Evolutionary conservation across 2,113 vertebrate species (phyloP), one percentile per base, ranked within the genome.

Genomic region (Acrocephalus kingi): DNA sequence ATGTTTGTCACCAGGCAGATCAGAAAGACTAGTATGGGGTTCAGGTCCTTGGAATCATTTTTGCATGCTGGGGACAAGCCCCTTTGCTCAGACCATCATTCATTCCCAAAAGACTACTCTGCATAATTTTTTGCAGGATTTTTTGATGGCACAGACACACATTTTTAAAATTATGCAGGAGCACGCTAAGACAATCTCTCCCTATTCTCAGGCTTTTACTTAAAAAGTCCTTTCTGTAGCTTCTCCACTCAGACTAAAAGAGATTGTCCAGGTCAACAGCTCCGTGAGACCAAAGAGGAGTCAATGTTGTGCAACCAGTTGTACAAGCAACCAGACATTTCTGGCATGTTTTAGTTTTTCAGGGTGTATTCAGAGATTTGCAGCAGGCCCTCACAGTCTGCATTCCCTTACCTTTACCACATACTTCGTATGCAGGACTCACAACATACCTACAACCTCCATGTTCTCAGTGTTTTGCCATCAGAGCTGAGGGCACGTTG

Each of bases 221-320:
- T 49, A 54, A 55, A 73, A 93, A 66, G 16, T 35, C 10, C 12
- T 90, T 94, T 86, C 61, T 1, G 13, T 76, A 76, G 56, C 48
- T 73, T 87, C 43, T 82, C 68, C 0, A 0, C 61, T 73, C 54
- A 52, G 46, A 66, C 66, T 54, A 19, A 55, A 91, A 83, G 67
- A 93, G 71, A 89, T 83, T 64, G 90, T 63, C 79, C 76, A 91
- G 84, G 94, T 92, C 90, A 94, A 89, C 58, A 96, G 72, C 51
- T 82, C 80, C 90, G 72, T 48, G 28, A 90, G 61, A 94, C 93
- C 92, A 91, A 95, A 82, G 83, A 66, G 71, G 89, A 96, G 83
- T 77, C 84, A 91, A 75, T 66, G 93, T 84, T 95, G 95, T 93
- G 78, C 93, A 96, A 97, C 94, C 93, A 80, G 95, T 94, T 93